phyloP scores from a whole-genome alignment of 2,113 vertebrate genomes.

The Etia nguti region DNA sequence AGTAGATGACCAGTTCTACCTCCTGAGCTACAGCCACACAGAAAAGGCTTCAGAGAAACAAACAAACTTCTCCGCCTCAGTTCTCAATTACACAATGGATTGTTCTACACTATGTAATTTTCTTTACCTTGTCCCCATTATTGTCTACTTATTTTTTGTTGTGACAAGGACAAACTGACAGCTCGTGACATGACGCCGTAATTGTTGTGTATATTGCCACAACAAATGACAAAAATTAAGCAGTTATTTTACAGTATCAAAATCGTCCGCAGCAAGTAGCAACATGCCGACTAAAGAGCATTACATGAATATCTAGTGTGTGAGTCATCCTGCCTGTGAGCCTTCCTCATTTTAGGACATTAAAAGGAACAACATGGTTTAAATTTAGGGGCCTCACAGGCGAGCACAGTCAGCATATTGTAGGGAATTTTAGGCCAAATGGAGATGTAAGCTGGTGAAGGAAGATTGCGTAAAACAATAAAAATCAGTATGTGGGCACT shows the following conservation, averaged over 20 bases:
- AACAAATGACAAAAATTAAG: not conserved
- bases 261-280: not conserved
- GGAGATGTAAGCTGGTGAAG: not conserved
- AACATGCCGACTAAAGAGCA: not conserved
- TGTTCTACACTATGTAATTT: not conserved
- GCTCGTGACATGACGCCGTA: not conserved
- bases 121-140: not conserved
- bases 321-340: slow-evolving; percentile 34
- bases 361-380: slow-evolving; percentile 24
- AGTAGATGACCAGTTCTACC: not conserved
- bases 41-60: not conserved
- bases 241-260: not conserved
- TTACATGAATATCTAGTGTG: slow-evolving; percentile 29
- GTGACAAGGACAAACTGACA: not conserved
- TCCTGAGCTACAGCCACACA: not conserved
- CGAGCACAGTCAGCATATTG: slow-evolving; percentile 36
- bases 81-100: not conserved
- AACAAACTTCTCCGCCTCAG: not conserved
- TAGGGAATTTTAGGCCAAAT: slow-evolving; percentile 14
- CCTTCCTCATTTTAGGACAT: slow-evolving; percentile 10
- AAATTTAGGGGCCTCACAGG: slow-evolving; percentile 44
- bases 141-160: not conserved
- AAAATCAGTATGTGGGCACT: not conserved
- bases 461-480: slow-evolving; percentile 3
- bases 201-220: not conserved